phyloP scores from a whole-genome alignment of 2,113 vertebrate species.

The Bos taurus region ARS-UCD2.0 NC_037337.1:73884001-73884500 shows the following conservation, averaged over 20 bases:
- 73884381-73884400: neutral
- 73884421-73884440: neutral
- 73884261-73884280: neutral
- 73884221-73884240: neutral
- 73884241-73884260: conserved; percentile 77
- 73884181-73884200: rapidly evolving
- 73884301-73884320: too few relatives aligned
- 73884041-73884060: neutral
- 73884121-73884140: conserved; percentile 75
- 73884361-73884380: neutral
- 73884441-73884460: neutral
- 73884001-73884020: neutral
- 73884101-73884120: neutral
- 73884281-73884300: neutral
- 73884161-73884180: neutral
- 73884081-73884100: neutral
- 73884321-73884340: too few relatives aligned
- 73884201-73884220: neutral
- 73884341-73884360: neutral
- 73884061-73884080: neutral
- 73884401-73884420: neutral
- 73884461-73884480: neutral
- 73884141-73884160: conserved; percentile 71
- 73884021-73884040: neutral
- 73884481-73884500: neutral